Evolutionary conservation across 2,797 vertebrate genomes (phyloP), one percentile per base, ranked within the genome.

Genomic region (Margarornis squamiger): DNA sequence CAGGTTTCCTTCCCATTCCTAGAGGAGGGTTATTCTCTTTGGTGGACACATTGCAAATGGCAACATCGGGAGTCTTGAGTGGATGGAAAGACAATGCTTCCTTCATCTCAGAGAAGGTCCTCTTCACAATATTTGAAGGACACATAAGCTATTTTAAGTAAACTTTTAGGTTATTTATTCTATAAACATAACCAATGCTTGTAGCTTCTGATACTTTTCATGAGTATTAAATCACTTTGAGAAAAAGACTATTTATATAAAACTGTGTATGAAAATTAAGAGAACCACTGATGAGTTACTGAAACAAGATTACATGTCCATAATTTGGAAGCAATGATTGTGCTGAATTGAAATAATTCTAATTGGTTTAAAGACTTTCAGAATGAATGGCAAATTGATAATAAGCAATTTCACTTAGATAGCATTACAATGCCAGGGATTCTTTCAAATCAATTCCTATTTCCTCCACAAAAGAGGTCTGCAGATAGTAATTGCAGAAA

Each of bases 351-450:
- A 96, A 97, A 90, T 81, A 76, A 80, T 92, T 91, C 82, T 93
- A 90, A 86, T 55, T 67, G n/a, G 62, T 73, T 94, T 92, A 92
- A 95, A 82, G 90, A 55, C 70, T 94, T 95, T 73, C 77, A 91
- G 80, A 92, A 95, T 81, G 52, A 96, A 95, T 94, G 58, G 59
- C 36, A 95, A 96, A 94, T 78, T 94, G 80, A 96, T 93, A 96
- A 93, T 70, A 93, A 95, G 86, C 88, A 76, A 93, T 94, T 94
- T 68, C 3, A 0, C 63, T 93, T 76, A 88, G 74, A 92, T 79
- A 65, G 79, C 38, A 71, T 95, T 89, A 92, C 91, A 92, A 80
- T 78, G 62, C 63, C 63, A 73, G 16, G 21, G 49, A 93, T 94
- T 94, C 94, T 74, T 94, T 84, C 84, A 92, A 83, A 97, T 96